Evolutionary conservation across 2,888 invertebrate genomes (phyloP).

Genomic region (Ryuthela nishihirai): DNA sequence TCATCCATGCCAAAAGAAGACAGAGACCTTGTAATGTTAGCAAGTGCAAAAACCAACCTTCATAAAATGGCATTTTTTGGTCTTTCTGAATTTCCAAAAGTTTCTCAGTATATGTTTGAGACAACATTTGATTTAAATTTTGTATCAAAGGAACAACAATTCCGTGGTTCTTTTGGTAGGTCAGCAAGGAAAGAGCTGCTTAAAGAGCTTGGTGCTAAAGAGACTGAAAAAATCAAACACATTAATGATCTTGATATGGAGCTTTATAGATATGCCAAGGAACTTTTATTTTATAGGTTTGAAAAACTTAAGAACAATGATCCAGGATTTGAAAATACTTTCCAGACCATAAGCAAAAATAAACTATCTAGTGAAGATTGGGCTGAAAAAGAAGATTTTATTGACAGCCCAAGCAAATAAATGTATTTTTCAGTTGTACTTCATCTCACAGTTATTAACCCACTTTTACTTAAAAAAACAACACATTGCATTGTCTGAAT

Average conservation of each 20-base stretch:
- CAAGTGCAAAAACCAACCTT: conserved; percentile 91
- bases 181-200: conserved; percentile 52
- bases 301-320: conserved; percentile 69
- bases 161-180: conserved; percentile 70
- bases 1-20: conserved; percentile 64
- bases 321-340: conserved; percentile 74
- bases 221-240: conserved; percentile 69
- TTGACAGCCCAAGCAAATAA: conserved; percentile 29
- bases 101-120: conserved; percentile 81
- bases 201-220: conserved; percentile 47
- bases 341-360: conserved; percentile 25
- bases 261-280: conserved; percentile 87
- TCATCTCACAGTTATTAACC: no score
- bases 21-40: conserved; percentile 78
- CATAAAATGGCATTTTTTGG: conserved; percentile 96
- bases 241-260: conserved; percentile 86
- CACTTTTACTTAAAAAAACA: no score
- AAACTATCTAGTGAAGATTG: conserved; percentile 32
- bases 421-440: no score
- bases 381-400: conserved; percentile 38
- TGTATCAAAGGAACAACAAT: conserved; percentile 70
- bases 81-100: conserved; percentile 66
- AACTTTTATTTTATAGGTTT: conserved; percentile 72
- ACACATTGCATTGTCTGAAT: no score
- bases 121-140: conserved; percentile 90